Conservation (phyloP, 2,797 vertebrate species). For the Glyptemys insculpta region DNA sequence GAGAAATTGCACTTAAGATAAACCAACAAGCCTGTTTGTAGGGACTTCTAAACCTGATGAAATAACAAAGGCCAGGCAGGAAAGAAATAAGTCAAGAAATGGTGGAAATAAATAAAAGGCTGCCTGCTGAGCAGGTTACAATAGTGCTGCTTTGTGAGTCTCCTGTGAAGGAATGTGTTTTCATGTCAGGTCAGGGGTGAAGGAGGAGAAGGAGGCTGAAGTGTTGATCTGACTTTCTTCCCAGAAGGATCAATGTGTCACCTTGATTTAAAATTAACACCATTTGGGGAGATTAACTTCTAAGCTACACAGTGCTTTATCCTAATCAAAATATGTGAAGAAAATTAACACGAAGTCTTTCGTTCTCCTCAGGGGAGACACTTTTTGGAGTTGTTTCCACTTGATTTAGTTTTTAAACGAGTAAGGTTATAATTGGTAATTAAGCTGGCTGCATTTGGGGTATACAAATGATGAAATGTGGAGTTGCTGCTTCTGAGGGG, state of each 20-base stretch:
- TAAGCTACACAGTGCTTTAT: constrained; percentile 46
- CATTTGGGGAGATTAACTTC: constrained; percentile 47
- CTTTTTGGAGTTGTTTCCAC: constrained; percentile 58
- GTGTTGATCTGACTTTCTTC: constrained; percentile 20
- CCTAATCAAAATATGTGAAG: constrained; percentile 64
- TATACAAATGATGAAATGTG: constrained; percentile 60
- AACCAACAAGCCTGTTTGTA: background rate
- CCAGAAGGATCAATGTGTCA: constrained; percentile 14
- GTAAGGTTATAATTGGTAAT: constrained; percentile 67
- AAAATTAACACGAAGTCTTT: constrained; percentile 59
- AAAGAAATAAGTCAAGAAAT: constrained; percentile 38
- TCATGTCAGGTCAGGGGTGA: constrained; percentile 11
- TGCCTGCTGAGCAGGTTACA: constrained; percentile 20
- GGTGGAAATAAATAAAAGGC: constrained; percentile 28
- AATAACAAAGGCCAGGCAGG: background rate
- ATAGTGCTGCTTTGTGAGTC: background rate
- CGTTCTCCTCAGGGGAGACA: constrained; percentile 56
- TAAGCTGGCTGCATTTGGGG: constrained; percentile 59
- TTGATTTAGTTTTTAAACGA: constrained; percentile 69
- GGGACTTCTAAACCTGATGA: background rate
- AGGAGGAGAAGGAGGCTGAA: constrained; percentile 14
- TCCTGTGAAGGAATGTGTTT: constrained; percentile 32
- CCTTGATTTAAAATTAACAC: constrained; percentile 61
- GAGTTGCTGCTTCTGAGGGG: constrained; percentile 49
- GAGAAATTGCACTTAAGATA: constrained; percentile 26